phyloP scores from a whole-genome alignment of 2,113 vertebrate genomes.

The Trinectes maculatus region DNA sequence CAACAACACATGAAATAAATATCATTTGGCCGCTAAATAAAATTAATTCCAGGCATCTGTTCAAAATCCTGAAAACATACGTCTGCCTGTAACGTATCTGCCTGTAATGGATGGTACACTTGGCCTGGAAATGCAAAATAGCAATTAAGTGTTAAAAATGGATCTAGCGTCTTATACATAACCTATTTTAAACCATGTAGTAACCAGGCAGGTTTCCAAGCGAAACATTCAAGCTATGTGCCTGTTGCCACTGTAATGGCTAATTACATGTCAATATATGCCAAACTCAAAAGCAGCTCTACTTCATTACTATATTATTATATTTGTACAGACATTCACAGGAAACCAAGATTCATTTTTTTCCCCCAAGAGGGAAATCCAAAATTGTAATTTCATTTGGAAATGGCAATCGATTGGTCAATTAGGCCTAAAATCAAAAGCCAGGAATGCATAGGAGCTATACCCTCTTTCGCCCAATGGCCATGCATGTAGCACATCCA shows the following conservation, averaged over 20 bases:
- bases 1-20: not conserved
- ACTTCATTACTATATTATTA: no score
- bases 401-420: constrained; percentile 7
- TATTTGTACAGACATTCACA: not conserved
- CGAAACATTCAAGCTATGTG: not conserved
- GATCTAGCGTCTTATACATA: not conserved
- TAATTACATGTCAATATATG: not conserved
- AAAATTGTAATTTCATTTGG: not conserved
- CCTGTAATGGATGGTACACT: not conserved
- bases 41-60: no score
- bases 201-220: not conserved
- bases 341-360: not conserved
- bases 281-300: not conserved
- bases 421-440: constrained; percentile 29
- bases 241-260: not conserved
- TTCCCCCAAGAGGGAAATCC: not conserved
- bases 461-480: constrained; percentile 39
- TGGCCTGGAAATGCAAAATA: not conserved
- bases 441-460: constrained; percentile 19
- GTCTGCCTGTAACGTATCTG: no score
- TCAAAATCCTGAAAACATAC: not conserved
- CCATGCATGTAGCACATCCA: constrained; percentile 29
- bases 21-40: no score
- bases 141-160: not conserved
- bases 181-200: not conserved